Base-by-base conservation (phyloP, 2,888 invertebrate species). In the Cosmopolites sordidus region DNA sequence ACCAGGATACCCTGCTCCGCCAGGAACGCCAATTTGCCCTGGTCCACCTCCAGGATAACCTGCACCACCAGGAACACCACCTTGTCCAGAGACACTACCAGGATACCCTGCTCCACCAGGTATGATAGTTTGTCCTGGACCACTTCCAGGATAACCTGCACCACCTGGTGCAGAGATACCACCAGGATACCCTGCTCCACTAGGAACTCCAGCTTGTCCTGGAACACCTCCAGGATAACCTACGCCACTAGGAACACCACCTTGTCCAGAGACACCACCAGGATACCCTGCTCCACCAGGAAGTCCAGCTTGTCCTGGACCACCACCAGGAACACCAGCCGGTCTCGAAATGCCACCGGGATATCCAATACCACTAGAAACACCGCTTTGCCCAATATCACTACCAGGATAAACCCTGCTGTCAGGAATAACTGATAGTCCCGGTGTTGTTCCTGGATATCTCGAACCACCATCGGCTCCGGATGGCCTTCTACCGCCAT, bases 151-250 rank as follows among this genome's bases (percentile, higher is more conserved):
- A 16, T 41, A 42, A n/a, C 17, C 44, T 29, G 42, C 14, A 4
- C 37, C 42, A 30, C 16, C 16, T 42, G 27, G 41, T 33, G 30
- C 42, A 1, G 4, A 1, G 1, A 6, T 14, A 40, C 17, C n/a
- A 38, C 53, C 53, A 6, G 52, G 52, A 27, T 63, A 63, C 29
- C 61, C 61, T 5, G 57, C 59, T 2, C 62, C 60, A 9, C 40
- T 16, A 15, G 40, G 30, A 27, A 43, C 38, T 41, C 47, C 52
- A 40, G 46, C 47, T 47, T 37, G 16, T 42, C 11, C 38, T 3
- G 45, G 8, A 6, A 2, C 22, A 8, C 51, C 33, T 17, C 29
- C 30, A 12, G 41, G 42, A 40, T 44, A 49, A 1, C 58, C 64
- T 37, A 58, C 45, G 16, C 43, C 50, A 22, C 61, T 58, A 33